Conservation (phyloP, 2,888 invertebrate genomes). For the Drosophila colorata region DNA sequence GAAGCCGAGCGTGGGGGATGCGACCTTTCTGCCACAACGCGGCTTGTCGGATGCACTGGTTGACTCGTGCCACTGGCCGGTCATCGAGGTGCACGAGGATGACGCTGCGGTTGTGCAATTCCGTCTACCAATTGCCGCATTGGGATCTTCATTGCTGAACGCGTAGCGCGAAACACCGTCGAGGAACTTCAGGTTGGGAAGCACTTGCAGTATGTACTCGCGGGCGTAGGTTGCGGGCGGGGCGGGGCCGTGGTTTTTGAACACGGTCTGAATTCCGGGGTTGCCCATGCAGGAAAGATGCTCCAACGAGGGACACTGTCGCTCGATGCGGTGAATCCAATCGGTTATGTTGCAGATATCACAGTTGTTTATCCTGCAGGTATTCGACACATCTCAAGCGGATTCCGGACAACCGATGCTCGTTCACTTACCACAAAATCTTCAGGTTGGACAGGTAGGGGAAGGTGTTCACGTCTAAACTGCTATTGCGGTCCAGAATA, state of each 20-base stretch:
- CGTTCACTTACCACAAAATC: slow-evolving; percentile 89
- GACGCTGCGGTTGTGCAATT: slow-evolving; percentile 15
- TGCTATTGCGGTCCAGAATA: slow-evolving; percentile 92
- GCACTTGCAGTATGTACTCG: slow-evolving; percentile 74
- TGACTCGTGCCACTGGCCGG: slow-evolving; percentile 47
- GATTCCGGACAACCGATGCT: background rate
- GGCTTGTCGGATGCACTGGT: slow-evolving; percentile 62
- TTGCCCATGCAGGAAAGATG: slow-evolving; percentile 93
- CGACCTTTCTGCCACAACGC: slow-evolving; percentile 12
- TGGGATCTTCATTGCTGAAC: slow-evolving; percentile 1
- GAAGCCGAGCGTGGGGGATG: slow-evolving; percentile 68
- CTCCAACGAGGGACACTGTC: slow-evolving; percentile 90
- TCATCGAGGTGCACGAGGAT: slow-evolving; percentile 46
- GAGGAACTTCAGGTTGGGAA: slow-evolving; percentile 78
- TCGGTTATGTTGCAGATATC: slow-evolving; percentile 89
- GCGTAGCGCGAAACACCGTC: slow-evolving; percentile 71
- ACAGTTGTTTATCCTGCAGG: slow-evolving; percentile 88
- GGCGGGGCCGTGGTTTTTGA: slow-evolving; percentile 43
- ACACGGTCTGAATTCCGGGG: slow-evolving; percentile 89
- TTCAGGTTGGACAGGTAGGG: slow-evolving; percentile 90
- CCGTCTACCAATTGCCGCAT: slow-evolving; percentile 3
- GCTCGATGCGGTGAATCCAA: slow-evolving; percentile 90
- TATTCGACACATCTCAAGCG: background rate
- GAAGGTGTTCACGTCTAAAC: slow-evolving; percentile 89
- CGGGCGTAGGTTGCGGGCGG: slow-evolving; percentile 84